These are phyloP conservation scores for Ochlodes sylvanus DNA, from an alignment of 2,888 invertebrate species.

Conservation along the genomic window DNA sequence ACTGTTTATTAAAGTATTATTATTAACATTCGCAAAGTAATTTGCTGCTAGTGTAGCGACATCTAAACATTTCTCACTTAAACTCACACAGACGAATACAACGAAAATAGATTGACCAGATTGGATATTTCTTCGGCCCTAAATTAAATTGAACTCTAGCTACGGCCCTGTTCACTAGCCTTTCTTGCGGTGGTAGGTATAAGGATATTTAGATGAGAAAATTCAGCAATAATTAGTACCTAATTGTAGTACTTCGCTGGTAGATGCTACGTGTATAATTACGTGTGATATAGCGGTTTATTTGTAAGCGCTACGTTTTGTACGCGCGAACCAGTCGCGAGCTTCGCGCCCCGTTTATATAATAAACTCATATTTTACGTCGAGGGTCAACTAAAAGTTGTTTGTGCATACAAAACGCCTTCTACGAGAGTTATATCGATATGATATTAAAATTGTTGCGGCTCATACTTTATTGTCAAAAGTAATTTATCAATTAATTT, in stretches of 20 bases:
- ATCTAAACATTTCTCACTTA: no score
- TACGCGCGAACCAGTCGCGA: conserved; percentile 50
- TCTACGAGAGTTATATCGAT: conserved; percentile 70
- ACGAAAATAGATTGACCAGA: no score
- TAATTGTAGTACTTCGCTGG: conserved; percentile 79
- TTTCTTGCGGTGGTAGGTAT: conserved; percentile 80
- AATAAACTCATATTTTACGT: conserved; percentile 38
- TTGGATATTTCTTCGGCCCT: no score
- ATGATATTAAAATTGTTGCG: conserved; percentile 82
- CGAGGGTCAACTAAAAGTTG: conserved; percentile 44
- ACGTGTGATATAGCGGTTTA: conserved; percentile 77
- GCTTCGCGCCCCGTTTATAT: conserved; percentile 39
- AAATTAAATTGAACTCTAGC: no score
- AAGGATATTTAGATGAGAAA: conserved; percentile 70
- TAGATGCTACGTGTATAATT: conserved; percentile 78
- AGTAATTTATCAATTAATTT: conserved; percentile 71
- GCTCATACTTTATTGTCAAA: conserved; percentile 68
- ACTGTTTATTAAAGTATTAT: no score
- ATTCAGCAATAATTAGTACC: conserved; percentile 83
- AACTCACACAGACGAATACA: no score
- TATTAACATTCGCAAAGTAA: no score
- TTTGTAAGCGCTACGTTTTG: conserved; percentile 63
- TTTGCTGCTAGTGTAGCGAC: no score
- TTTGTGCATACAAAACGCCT: conserved; percentile 57
- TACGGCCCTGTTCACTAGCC: conserved; percentile 57